Base-by-base conservation (phyloP, 1,140 invertebrate genomes). In the Magallana angulata region DNA sequence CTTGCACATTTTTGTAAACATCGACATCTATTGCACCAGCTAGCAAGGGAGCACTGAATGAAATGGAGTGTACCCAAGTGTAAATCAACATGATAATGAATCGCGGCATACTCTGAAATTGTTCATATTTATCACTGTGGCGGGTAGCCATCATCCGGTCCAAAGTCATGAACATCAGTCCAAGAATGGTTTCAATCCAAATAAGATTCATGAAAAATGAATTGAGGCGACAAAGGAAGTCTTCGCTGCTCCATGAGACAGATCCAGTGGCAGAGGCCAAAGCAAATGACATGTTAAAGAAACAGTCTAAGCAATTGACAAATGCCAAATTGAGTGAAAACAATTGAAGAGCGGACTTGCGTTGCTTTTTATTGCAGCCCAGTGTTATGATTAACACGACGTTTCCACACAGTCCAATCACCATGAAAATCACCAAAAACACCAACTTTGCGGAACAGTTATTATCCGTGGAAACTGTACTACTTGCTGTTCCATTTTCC, bases 201-300 rank as follows among this genome's bases (percentile, higher is more conserved):
- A 92, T 89, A 57, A 93, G 82, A 59, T 90, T 92, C 87, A 93
- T 90, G 81, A 91, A 92, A 85, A 93, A 93, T 11, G 92, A 86
- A 84, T 93, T 93, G 16, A 93, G 24, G 16, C 88, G 86, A 86
- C 93, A 94, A n/a, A 92, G 56, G 18, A 89, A 36, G 0, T 88
- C 82, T 24, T 90, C 91, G 76, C 92, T 92, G 9, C 88, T 86
- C 92, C 91, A 92, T 48, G 87, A 86, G 6, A 76, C 68, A 12
- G 68, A 76, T 76, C 68, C 68, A 7, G 84, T 86, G 1, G 89
- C 84, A 7, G 94, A 92, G 24, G 94, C 95, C 14, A 95, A 92
- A 9, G 95, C 94, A 90, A 95, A 92, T 86, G 95, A 93, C 87
- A 94, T 93, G 88, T 94, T 94, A n/a, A 93, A 68, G 6, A 92